These are phyloP conservation scores for Microcebus lehilahytsara DNA, from an alignment of 2,113 vertebrate species.

Conservation along the genomic window DNA sequence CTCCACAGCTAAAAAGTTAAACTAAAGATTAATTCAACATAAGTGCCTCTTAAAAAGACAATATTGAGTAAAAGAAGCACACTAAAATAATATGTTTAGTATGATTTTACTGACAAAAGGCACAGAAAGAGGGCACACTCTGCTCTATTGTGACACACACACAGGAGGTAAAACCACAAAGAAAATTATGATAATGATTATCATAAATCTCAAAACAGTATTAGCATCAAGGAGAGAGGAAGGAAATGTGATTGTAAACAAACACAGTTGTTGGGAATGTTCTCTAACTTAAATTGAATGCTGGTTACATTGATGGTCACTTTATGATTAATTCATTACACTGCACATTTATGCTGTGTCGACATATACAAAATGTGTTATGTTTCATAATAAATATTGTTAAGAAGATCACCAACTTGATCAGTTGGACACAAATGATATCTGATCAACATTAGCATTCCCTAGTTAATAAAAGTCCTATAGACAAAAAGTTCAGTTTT, in stretches of 20 bases:
- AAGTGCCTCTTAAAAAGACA: not conserved
- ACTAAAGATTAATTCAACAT: not conserved
- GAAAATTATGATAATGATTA: not conserved
- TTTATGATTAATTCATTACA: not conserved
- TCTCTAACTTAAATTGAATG: not conserved
- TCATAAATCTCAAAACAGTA: not conserved
- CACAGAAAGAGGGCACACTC: not conserved
- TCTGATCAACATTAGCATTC: not conserved
- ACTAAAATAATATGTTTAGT: not conserved
- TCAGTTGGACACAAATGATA: not conserved
- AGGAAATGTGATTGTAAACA: not conserved
- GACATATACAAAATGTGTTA: not conserved
- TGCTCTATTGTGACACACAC: not conserved
- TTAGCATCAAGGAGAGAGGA: not conserved
- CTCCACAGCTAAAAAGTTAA: not conserved
- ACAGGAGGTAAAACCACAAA: not conserved
- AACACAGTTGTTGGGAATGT: not conserved
- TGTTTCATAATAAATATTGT: not conserved
- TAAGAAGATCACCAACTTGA: not conserved
- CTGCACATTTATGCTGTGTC: not conserved
- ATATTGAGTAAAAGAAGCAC: not conserved
- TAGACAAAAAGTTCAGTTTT: not conserved
- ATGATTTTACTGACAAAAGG: not conserved
- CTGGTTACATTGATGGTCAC: not conserved
- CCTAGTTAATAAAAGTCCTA: not conserved